A percentile compares a stretch with the other conserved stretches of the same genome.
Conservation (phyloP, 2,888 invertebrate genomes). For the Orchestes rusci region DNA sequence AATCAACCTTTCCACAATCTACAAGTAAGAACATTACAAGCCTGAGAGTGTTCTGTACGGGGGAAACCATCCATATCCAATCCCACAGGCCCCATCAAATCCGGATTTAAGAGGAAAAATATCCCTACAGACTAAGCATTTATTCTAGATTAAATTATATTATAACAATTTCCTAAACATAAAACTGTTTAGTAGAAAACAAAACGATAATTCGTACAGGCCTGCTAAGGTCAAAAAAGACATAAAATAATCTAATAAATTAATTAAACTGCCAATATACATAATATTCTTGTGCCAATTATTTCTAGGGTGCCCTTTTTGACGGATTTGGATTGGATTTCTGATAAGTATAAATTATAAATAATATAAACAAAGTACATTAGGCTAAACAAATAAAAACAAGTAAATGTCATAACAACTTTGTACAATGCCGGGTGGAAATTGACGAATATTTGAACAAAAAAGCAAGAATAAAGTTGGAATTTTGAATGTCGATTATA, state of each 20-base stretch:
- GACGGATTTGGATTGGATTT: too few species aligned
- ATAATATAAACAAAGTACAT: slow-evolving; percentile 12
- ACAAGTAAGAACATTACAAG: slow-evolving; percentile 48
- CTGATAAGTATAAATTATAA: slow-evolving; percentile 12
- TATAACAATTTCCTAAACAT: background rate
- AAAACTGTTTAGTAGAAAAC: too few species aligned
- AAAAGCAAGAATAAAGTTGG: background rate
- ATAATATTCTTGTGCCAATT: too few species aligned
- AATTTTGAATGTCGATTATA: background rate
- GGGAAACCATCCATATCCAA: slow-evolving; percentile 29
- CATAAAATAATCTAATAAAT: too few species aligned
- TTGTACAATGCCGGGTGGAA: slow-evolving; percentile 11
- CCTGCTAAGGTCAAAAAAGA: too few species aligned
- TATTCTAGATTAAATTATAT: background rate
- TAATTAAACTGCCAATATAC: too few species aligned
- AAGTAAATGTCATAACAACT: slow-evolving; percentile 22
- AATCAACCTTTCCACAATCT: slow-evolving; percentile 50
- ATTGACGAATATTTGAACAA: background rate
- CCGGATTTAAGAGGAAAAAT: background rate
- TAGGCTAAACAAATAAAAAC: slow-evolving; percentile 20
- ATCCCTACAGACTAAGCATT: too few species aligned
- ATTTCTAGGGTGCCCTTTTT: too few species aligned
- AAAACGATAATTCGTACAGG: too few species aligned
- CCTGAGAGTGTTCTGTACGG: slow-evolving; percentile 42
- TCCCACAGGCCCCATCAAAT: background rate